Conservation (phyloP, 2,113 vertebrate genomes). For the Semicossyphus pulcher region DNA sequence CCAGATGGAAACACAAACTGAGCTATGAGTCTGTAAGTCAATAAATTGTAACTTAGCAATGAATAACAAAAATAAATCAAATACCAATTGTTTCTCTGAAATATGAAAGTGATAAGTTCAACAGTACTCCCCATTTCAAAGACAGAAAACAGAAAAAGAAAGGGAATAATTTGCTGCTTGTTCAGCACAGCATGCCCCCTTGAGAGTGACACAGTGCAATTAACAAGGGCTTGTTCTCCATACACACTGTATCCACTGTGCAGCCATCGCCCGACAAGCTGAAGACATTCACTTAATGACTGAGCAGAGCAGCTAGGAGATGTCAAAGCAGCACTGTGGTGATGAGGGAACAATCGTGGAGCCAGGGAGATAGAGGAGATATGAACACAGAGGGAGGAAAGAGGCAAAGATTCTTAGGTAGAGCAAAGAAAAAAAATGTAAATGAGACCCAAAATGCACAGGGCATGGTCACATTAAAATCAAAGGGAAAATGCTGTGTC, state of each 20-base stretch:
- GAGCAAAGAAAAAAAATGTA: not conserved
- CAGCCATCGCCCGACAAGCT: not conserved
- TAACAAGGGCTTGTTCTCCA: conserved; percentile 29
- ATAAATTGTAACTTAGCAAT: too few species aligned
- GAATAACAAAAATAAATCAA: too few species aligned
- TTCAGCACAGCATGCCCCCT: not conserved
- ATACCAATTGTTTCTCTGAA: not conserved
- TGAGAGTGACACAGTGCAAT: conserved; percentile 23
- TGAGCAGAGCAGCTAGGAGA: conserved; percentile 10
- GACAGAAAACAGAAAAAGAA: not conserved
- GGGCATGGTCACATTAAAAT: too few species aligned
- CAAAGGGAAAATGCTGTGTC: too few species aligned
- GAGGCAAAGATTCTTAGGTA: not conserved
- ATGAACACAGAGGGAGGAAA: not conserved
- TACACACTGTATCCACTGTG: not conserved
- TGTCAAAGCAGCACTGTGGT: not conserved
- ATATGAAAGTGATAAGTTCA: not conserved
- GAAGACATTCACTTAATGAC: not conserved
- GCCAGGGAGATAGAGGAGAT: not conserved
- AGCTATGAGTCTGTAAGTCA: too few species aligned
- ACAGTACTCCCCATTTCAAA: not conserved
- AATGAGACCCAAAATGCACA: too few species aligned
- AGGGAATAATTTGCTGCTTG: conserved; percentile 10
- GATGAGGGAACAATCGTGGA: not conserved
- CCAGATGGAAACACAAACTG: not conserved